Base-by-base conservation (phyloP, 2,113 vertebrate genomes). In the Puffinus mauretanicus region DNA sequence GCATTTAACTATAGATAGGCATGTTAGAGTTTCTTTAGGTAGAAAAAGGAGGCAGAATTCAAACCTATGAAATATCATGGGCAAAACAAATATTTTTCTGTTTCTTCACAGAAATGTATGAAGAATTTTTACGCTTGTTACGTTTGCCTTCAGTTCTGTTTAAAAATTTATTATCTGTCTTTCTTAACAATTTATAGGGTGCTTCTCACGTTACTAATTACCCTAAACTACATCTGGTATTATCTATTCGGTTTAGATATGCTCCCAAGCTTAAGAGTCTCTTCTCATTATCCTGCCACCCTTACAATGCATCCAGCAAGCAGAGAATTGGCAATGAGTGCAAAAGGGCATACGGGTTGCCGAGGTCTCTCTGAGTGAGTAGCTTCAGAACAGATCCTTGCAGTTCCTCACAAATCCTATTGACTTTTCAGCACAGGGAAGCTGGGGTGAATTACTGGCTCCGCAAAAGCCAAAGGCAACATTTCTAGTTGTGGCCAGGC, bases 351-450 rank as follows among this genome's bases (percentile, higher is more conserved):
- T 7, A 1, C 8, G 14, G 55, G 16, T n/a, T 75, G 70, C 29
- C 0, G 0, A 47, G 65, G 79, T 61, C 29, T 36, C 65, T 18
- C 26, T 21, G n/a, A 32, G 42, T 1, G 6, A 87, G 51, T 42
- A 54, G 49, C 61, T 87, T 69, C 32, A 11, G 61, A 64, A 75
- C 4, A 73, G 44, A 38, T 65, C 36, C 18, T 55, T 65, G 46
- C 12, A 49, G 44, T 9, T 83, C 46, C 70, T 72, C 29, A 29
- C 64, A 61, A 85, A 79, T 55, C 52, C 71, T 6, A 12, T 4
- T 67, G 61, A 54, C 36, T 46, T 66, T 61, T n/a, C 67, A 71
- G n/a, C n/a, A 71, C 62, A 89, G 65, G 65, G 44, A 57, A 79
- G 20, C 4, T 42, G 21, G 11, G 47, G 24, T 78, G 55, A 78